These are phyloP conservation scores for Polypedilum vanderplanki DNA, from an alignment of 1,140 invertebrate species.

Conservation along the genomic window DNA sequence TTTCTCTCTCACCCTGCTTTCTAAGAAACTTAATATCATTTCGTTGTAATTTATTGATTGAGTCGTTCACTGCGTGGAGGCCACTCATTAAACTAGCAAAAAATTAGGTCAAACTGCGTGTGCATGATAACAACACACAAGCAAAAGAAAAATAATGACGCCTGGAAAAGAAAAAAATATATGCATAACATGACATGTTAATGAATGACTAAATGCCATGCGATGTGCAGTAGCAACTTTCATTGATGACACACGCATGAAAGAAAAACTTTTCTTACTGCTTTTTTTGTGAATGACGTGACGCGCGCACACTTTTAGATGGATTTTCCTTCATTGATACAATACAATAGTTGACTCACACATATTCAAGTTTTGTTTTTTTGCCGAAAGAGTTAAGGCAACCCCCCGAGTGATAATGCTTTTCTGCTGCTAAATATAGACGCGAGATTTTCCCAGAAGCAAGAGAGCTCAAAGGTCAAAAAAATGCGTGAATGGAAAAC, in stretches of 20 bases:
- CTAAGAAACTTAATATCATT: no score
- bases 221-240: background rate
- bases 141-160: background rate
- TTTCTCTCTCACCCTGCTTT: no score
- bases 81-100: background rate
- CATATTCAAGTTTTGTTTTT: background rate
- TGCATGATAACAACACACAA: background rate
- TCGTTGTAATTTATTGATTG: no score
- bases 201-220: background rate
- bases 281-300: background rate
- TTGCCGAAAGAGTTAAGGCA: background rate
- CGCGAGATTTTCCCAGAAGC: background rate
- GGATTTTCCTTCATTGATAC: background rate
- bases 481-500: background rate
- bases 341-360: background rate
- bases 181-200: background rate
- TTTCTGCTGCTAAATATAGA: background rate
- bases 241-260: background rate
- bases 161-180: background rate
- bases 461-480: background rate
- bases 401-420: background rate
- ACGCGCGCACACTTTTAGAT: conserved; percentile 15
- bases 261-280: background rate
- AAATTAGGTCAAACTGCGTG: conserved; percentile 5
- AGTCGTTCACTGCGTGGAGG: background rate